Evolutionary conservation across 35 echinoderm and acorn worm species (phyloP), one percentile per base, ranked within the genome.

Genomic region (Lytechinus variegatus): DNA sequence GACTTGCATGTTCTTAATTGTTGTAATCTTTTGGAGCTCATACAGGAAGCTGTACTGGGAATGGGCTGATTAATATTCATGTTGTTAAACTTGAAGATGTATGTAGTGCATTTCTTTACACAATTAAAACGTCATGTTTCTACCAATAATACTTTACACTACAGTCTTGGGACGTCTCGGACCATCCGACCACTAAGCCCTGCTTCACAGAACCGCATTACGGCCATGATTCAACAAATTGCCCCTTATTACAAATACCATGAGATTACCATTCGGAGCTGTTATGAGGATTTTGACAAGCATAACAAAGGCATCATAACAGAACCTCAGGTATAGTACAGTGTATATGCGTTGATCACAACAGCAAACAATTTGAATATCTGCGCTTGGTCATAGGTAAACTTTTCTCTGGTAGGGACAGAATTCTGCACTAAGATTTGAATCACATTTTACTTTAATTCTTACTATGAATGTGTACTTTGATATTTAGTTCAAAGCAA

Each of bases 201-300:
- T 71, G 96, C 96, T 1, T 96, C 97, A 8, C 53, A 97, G 56
- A 87, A 92, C 27, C 94, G 86, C 57, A 91, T 96, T 13, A 87
- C 55, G 33, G 94, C 54, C 6, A 97, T 99, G 44, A 88, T 99
- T 24, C 52, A 86, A 28, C 95, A 94, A 52, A 97, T 99, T 86
- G 97, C 98, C 6, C 97, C 96, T 10, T 99, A 97, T 89, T 99
- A 99, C 95, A 99, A 99, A 53, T 99, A 99, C 56, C 98, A 99
- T 89, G 98, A 97, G 27, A 99, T 99, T 28, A 97, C 97, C 54
- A 94, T 99, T 51, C 95, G 97, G 24, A 97, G 91, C 61, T 93
- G 97, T 60, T 99, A 98, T 92, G 97, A 97, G 54, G 98, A 99
- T 79, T 99, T 99, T 97, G 98, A 99, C 57, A 97, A 91, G 86